Base-by-base conservation (phyloP, 35 echinoderm and acorn worm genomes). In the Anneissia japonica region DNA sequence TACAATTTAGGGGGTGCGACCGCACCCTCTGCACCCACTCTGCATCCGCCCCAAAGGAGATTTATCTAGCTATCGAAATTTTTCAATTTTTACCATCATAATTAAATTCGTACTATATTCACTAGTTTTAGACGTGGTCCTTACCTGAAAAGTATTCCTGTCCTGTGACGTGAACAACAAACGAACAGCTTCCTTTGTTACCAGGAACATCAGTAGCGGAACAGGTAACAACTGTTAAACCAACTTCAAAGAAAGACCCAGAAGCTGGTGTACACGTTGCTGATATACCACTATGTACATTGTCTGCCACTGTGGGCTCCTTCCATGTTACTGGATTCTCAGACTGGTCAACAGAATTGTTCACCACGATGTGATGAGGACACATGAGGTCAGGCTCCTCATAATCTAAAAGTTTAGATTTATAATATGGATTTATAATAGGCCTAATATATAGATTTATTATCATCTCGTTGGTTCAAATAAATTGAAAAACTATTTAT, bases 191-290 rank as follows among this genome's bases (percentile, higher is more conserved):
- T 10, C 43, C 82, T 32, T 46, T 23, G 39, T 84, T 84, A 6
- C 40, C 41, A 72, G 38, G 35, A 10, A 31, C 33, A 72, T 84
- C 82, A 12, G 82, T 23, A 29, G 82, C 82, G 45, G 37, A 31
- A 31, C 82, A 84, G 14, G 39, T 84, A 10, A 84, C 30, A 30
- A 21, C 33, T 46, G 82, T 84, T 28, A 30, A 38, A 55, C 82
- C 82, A 14, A 84, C 82, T 46, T 32, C 16, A 72, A 74, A 84
- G 37, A 26, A 28, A 7, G 39, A 33, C 12, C 82, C 82, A 30
- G 38, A 64, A 14, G 1, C 0, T 26, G 51, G 38, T 9, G 29
- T 10, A 28, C 14, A 12, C 36, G 36, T 81, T 7, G 46, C 79
- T 21, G 31, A 26, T 26, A 23, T 11, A 11, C 19, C 0, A 19